phyloP scores from a whole-genome alignment of 30 jellyfish, hydroid and myxozoan genomes.

The Hydractinia echinata region DNA sequence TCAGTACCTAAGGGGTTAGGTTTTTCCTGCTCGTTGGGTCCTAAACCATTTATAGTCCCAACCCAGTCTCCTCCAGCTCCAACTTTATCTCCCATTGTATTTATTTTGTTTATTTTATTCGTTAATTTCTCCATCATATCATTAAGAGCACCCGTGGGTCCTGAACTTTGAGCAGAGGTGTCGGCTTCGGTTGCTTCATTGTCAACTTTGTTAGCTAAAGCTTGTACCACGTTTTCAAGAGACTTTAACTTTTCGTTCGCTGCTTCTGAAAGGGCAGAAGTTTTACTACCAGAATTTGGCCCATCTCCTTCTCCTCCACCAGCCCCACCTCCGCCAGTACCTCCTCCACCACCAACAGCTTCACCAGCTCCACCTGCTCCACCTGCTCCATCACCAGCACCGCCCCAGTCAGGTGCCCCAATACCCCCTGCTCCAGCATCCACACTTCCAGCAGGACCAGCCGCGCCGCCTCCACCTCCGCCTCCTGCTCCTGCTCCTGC shows the following conservation, averaged over 20 bases:
- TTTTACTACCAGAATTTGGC: not conserved
- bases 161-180: not conserved
- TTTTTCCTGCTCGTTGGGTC: slow-evolving; percentile 14
- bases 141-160: slow-evolving; percentile 2
- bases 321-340: not conserved
- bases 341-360: not conserved
- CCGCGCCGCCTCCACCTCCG: not conserved
- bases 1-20: slow-evolving; percentile 6
- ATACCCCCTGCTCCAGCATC: not conserved
- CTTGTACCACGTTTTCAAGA: slow-evolving; percentile 31
- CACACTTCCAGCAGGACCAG: not conserved
- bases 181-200: not conserved
- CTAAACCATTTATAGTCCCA: slow-evolving; percentile 5
- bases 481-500: not conserved
- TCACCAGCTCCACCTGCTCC: too few species aligned
- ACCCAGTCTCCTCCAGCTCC: not conserved
- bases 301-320: not conserved
- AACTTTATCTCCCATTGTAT: not conserved
- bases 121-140: not conserved
- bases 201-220: slow-evolving; percentile 18
- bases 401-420: slow-evolving; percentile 12
- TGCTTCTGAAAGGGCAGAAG: not conserved
- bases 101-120: not conserved
- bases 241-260: slow-evolving; percentile 1
- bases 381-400: slow-evolving; percentile 12